A percentile compares a stretch with the other conserved stretches of the same genome.
These are phyloP conservation scores for Ectropis crepuscularia DNA, from an alignment of 2,888 invertebrate genomes.

Conservation along the genomic window DNA sequence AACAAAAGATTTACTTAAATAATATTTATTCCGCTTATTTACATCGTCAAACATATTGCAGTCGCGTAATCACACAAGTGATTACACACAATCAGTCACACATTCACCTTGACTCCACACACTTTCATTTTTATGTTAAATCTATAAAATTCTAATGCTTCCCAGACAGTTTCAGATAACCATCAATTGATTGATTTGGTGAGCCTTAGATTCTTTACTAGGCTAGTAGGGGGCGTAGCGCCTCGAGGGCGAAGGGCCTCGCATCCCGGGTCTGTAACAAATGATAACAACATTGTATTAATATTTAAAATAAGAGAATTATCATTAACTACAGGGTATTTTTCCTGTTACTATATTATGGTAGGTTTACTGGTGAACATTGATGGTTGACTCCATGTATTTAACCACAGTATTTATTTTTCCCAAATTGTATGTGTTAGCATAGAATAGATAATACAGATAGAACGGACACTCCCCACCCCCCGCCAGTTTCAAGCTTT, in stretches of 20 bases:
- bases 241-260: conserved; percentile 93
- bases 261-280: conserved; percentile 88
- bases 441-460: no score
- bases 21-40: conserved; percentile 78
- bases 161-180: conserved; percentile 57
- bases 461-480: no score
- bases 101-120: conserved; percentile 49
- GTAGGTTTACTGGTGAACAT: no score
- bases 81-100: conserved; percentile 59
- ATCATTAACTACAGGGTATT: no score
- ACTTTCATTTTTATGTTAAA: conserved; percentile 48
- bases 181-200: conserved; percentile 44
- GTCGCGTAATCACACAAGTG: conserved; percentile 55
- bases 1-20: conserved; percentile 64
- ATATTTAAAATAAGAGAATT: no score
- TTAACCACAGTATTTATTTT: no score
- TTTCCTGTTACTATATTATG: no score
- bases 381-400: no score
- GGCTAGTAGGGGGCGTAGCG: conserved; percentile 92
- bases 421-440: no score
- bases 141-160: conserved; percentile 62
- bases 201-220: conserved; percentile 48
- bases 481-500: no score
- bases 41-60: conserved; percentile 65
- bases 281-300: background rate